Base-by-base conservation (phyloP, 2,797 vertebrate species). In the Chaetophractus vellerosus region DNA sequence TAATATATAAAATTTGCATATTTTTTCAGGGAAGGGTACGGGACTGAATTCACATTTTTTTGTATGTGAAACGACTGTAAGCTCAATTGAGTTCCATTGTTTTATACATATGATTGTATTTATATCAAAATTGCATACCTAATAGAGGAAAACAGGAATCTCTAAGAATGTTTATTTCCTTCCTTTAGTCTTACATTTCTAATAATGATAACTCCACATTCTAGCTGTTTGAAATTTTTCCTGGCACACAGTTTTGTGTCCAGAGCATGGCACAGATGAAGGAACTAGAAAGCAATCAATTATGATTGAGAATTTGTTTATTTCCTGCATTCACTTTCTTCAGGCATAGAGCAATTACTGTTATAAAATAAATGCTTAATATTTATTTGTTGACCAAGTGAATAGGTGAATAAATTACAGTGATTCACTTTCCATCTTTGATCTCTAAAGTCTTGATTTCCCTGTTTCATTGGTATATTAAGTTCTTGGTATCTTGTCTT, bases 141-240 rank as follows among this genome's bases (percentile, higher is more conserved):
- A 64, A 9, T 69, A 0, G 8, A 6, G 18, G 24, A 55, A 21
- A 64, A 38, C 3, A 59, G 23, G 5, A 0, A 75, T 83, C 38
- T 14, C 36, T 90, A 28, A 9, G 33, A 87, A 1, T 41, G 91
- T 94, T 94, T 83, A 48, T 75, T 94, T 74, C 33, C 15, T 61
- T 38, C 55, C 78, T 76, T 81, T 36, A 50, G 55, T 69, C 88
- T 95, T 28, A n/a, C 6, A 61, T 7, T 31, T 82, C 78, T 75
- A 48, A 21, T 50, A 63, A 41, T 64, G 16, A 63, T 50, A 80
- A 11, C 24, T 38, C 5, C 14, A 94, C 7, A 63, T 80, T 92
- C 36, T 72, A 89, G 21, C 9, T 8, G 21, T 7, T 23, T 88
- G 28, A 80, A 85, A 26, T 38, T 90, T 45, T 95, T 74, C 33